Evolutionary conservation across 2,888 invertebrate species (phyloP).

Genomic region (Sarcophaga carnaria): DNA sequence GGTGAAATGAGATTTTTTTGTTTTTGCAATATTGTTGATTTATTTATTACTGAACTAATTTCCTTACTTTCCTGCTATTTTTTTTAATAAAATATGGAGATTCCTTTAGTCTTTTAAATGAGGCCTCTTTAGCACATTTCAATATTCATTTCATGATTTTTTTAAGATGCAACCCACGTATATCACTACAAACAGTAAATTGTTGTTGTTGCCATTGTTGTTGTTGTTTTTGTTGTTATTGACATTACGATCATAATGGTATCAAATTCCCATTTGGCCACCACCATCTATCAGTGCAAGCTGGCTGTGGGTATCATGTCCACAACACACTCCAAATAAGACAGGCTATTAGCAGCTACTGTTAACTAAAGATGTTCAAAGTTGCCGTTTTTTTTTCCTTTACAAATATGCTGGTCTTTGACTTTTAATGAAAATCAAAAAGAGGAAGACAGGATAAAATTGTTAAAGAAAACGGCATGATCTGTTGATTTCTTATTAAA

Average conservation of each 20-base stretch:
- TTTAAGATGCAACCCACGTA: constrained; percentile 62
- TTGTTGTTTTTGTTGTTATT: constrained; percentile 30
- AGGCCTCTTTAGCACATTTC: constrained; percentile 43
- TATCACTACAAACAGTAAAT: constrained; percentile 33
- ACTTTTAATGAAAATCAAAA: constrained; percentile 54
- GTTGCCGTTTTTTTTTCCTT: background rate
- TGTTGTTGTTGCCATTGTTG: constrained; percentile 21
- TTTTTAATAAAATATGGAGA: background rate
- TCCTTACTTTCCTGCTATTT: no score
- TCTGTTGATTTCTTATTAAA: constrained; percentile 58
- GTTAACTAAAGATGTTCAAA: constrained; percentile 19
- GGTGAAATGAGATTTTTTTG: no score
- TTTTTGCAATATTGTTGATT: no score
- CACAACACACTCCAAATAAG: constrained; percentile 46
- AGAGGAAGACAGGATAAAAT: constrained; percentile 15
- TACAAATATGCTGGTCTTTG: constrained; percentile 67
- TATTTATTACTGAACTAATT: no score
- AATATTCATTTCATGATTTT: constrained; percentile 34
- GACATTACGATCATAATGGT: constrained; percentile 55
- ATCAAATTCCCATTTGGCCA: constrained; percentile 66
- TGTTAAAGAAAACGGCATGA: constrained; percentile 32
- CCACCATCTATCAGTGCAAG: constrained; percentile 61
- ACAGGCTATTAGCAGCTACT: constrained; percentile 45
- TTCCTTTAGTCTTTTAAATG: constrained; percentile 37
- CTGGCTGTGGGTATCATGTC: constrained; percentile 61